Evolutionary conservation across 2,797 vertebrate species (phyloP), one percentile per base, ranked within the genome.

Genomic region (Ctenopoma multispine): DNA sequence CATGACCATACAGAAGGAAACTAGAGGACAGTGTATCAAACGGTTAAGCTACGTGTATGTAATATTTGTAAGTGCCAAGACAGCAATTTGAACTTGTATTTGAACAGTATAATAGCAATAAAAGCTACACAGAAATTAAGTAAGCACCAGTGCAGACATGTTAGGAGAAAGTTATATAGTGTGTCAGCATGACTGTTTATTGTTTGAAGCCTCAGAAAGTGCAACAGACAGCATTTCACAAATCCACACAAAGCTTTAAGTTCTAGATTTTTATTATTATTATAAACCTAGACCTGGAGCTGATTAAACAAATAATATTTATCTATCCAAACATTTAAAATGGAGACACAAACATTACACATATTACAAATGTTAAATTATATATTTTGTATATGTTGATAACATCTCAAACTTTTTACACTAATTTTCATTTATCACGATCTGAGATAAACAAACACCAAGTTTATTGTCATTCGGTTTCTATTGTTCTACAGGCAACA

Each of bases 401-500:
- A 49, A 13, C 4, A 34, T 23, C 43, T 43, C 34, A 23, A 77
- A 69, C 38, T 56, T 79, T 63, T 75, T 24, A 51, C 43, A 21
- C 7, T 65, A 4, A 65, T 64, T 79, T 83, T 43, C 21, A 31
- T 83, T 41, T 15, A 57, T 4, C 38, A 60, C 41, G 40, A 51
- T 58, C 38, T 56, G 31, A 84, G 55, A 58, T 56, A 9, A 51
- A 70, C 70, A 53, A 51, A 70, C 70, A 53, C 36, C 14, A 63
- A 48, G 73, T 83, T 82, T 76, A 43, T 71, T 56, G 58, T n/a
- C 36, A 41, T 49, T 74, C 7, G 14, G 24, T 61, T 82, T 14
- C 50, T 63, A 75, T 86, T 92, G 73, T 87, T 83, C 56, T 17
- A 23, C 62, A 48, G 15, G 44, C 44, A 50, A 59, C 82, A 53